These are phyloP conservation scores for Latrodectus hesperus DNA, from an alignment of 2,888 invertebrate genomes.

Conservation along the genomic window DNA sequence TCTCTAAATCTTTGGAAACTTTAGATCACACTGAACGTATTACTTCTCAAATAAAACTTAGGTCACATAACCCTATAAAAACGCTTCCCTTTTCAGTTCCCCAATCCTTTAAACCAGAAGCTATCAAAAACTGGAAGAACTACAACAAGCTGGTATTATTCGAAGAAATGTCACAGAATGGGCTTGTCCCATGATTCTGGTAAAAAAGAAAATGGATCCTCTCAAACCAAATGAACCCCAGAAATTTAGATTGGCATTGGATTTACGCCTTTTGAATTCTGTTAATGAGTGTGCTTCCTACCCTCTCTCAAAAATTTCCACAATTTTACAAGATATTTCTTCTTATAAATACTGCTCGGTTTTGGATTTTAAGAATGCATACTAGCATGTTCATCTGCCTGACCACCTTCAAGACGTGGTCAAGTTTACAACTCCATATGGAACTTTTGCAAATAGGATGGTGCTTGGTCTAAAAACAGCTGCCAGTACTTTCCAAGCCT, in stretches of 20 bases:
- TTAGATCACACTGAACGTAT: background rate
- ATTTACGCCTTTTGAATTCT: constrained; percentile 4
- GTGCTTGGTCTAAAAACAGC: constrained; percentile 20
- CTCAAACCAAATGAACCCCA: background rate
- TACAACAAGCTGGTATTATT: constrained; percentile 24
- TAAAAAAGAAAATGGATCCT: constrained; percentile 13
- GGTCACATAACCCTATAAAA: background rate
- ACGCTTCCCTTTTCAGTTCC: background rate
- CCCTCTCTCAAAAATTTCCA: background rate
- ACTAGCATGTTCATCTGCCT: constrained; percentile 21
- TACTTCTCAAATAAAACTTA: background rate
- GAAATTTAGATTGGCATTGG: constrained; percentile 12
- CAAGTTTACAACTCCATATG: constrained; percentile 22
- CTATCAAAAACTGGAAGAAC: background rate
- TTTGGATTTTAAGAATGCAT: constrained; percentile 17
- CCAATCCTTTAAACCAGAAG: background rate
- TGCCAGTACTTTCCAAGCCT: constrained; percentile 9
- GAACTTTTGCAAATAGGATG: constrained; percentile 17
- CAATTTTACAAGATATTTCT: background rate
- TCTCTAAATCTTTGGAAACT: constrained; percentile 1
- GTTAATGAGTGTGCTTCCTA: background rate
- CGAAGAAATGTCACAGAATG: constrained; percentile 9
- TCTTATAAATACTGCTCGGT: background rate
- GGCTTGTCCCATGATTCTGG: constrained; percentile 11
- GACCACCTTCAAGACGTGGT: constrained; percentile 8